Conservation (phyloP, 2,797 vertebrate genomes). For the Chaetophractus vellerosus region DNA sequence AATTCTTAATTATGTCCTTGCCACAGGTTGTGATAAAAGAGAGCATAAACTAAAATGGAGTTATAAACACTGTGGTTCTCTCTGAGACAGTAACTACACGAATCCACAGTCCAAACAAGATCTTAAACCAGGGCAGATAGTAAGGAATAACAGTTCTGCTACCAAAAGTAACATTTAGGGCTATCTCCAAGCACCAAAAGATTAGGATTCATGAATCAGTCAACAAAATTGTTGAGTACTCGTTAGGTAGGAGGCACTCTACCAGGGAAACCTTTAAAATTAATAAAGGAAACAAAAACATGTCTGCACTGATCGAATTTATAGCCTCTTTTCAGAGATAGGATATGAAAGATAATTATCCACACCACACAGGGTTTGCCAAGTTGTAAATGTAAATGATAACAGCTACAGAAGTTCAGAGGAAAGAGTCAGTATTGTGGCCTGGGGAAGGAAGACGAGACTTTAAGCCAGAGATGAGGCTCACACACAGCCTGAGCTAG, state of each 20-base stretch:
- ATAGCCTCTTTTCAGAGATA: neutral
- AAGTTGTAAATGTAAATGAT: neutral
- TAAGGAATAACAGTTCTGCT: neutral
- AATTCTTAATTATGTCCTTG: slow-evolving; percentile 60
- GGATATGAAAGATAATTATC: neutral
- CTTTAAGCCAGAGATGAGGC: neutral
- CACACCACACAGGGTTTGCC: neutral
- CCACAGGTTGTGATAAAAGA: neutral
- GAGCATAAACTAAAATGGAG: neutral
- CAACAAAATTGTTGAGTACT: neutral
- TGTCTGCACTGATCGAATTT: neutral
- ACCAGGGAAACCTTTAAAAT: neutral
- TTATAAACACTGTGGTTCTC: neutral
- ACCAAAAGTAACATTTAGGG: neutral
- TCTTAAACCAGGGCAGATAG: neutral
- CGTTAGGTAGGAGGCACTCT: neutral
- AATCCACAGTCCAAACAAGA: neutral
- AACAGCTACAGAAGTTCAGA: neutral
- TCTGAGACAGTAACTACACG: neutral
- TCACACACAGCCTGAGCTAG: neutral
- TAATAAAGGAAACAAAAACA: neutral
- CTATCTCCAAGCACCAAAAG: neutral
- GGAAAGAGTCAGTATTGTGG: neutral
- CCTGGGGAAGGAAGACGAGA: neutral
- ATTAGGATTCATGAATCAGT: neutral